phyloP scores from a whole-genome alignment of 2,888 invertebrate genomes.

The Oligia fasciuncula region DNA sequence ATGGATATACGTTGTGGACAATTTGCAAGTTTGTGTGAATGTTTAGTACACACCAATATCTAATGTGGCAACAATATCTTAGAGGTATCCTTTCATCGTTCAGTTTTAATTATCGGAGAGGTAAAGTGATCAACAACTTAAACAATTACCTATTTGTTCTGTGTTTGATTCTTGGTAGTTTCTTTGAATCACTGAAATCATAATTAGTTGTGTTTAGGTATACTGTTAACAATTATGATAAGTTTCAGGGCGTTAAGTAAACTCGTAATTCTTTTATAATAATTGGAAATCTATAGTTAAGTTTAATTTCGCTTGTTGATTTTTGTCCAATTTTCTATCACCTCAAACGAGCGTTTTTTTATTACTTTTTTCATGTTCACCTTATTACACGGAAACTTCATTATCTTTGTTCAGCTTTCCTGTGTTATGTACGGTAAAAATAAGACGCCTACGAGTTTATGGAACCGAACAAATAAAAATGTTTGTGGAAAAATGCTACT shows the following conservation, averaged over 20 bases:
- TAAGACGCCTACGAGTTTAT: conserved; percentile 28
- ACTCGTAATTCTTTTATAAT: background rate
- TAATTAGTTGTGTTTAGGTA: background rate
- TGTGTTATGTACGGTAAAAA: background rate
- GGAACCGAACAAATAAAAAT: background rate
- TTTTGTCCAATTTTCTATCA: background rate
- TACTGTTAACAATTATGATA: background rate
- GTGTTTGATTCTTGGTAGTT: background rate
- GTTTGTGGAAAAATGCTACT: conserved; percentile 5
- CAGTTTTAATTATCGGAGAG: no score
- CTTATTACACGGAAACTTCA: background rate
- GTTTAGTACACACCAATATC: background rate
- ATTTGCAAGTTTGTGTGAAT: conserved; percentile 15
- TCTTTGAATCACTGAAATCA: background rate
- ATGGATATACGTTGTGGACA: conserved; percentile 36
- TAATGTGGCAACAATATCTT: background rate
- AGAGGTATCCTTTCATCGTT: background rate
- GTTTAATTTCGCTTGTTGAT: background rate
- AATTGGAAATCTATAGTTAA: background rate
- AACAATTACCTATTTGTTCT: background rate
- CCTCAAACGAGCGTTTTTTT: background rate
- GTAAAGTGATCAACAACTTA: background rate
- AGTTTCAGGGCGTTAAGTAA: no score
- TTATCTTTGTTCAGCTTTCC: background rate
- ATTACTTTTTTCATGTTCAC: background rate